Conservation (phyloP, 2,888 invertebrate species). For the Dermolepida albohirtum region DNA sequence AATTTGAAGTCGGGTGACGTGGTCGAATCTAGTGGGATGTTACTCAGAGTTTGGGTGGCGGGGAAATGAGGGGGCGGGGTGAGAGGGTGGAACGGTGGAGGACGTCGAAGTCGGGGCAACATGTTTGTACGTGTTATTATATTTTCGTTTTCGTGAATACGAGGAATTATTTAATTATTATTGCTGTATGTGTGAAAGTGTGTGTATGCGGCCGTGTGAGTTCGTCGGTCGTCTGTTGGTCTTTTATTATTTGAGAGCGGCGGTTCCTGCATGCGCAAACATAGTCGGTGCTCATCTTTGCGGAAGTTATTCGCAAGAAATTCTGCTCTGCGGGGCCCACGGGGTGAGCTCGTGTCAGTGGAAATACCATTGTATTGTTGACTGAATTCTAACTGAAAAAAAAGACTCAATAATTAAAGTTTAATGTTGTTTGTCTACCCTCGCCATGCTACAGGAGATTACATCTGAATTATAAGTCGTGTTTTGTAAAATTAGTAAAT, state of each 20-base stretch:
- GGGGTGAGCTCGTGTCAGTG: too few species aligned
- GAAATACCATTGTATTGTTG: too few species aligned
- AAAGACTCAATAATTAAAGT: too few species aligned
- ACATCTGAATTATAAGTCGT: too few species aligned
- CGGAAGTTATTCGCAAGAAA: constrained; percentile 36
- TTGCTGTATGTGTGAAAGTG: constrained; percentile 34
- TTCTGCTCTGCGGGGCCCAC: too few species aligned
- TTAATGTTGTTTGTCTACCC: too few species aligned
- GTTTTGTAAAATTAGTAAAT: too few species aligned
- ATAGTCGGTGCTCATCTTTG: constrained; percentile 31
- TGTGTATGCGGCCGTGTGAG: too few species aligned
- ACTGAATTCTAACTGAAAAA: too few species aligned
- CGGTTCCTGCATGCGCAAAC: constrained; percentile 25
- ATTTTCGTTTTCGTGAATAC: constrained; percentile 49
- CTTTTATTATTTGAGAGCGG: constrained; percentile 1
- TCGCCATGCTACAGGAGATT: too few species aligned
- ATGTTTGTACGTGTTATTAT: constrained; percentile 44
- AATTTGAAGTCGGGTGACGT: constrained; percentile 48
- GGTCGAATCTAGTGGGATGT: constrained; percentile 6
- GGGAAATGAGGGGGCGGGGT: neutral
- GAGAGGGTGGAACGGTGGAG: neutral
- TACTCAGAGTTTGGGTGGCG: constrained; percentile 7
- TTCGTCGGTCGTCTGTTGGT: neutral
- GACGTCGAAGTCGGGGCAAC: constrained; percentile 13
- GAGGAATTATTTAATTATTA: constrained; percentile 54